Evolutionary conservation across 2,113 vertebrate species (phyloP).

Genomic region (Rynchops niger): DNA sequence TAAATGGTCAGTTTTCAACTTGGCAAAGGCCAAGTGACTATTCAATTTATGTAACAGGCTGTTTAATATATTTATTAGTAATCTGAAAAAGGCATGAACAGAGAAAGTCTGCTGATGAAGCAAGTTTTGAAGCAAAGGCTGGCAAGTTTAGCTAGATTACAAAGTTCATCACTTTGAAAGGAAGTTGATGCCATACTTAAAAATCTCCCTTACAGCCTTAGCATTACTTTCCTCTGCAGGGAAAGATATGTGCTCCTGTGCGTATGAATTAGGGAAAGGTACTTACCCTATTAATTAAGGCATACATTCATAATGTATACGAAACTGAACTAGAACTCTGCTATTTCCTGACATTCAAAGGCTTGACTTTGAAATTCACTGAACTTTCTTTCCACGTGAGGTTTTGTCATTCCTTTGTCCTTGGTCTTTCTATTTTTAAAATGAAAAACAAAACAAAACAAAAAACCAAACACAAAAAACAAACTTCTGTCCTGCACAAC

Average conservation of each 20-base stretch:
- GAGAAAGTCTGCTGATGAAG: slow-evolving; percentile 30
- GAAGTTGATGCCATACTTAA: neutral
- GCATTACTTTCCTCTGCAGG: neutral
- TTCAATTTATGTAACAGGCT: neutral
- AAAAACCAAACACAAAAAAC: neutral
- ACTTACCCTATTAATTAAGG: neutral
- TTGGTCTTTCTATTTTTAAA: neutral
- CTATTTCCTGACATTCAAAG: neutral
- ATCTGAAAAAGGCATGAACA: slow-evolving; percentile 3
- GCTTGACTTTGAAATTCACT: neutral
- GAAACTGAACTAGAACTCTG: neutral
- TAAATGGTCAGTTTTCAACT: slow-evolving; percentile 3
- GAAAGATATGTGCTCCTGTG: neutral
- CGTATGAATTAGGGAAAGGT: neutral
- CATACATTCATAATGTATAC: neutral
- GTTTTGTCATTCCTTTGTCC: neutral
- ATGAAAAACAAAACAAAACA: too few relatives aligned
- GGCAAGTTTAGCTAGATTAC: neutral
- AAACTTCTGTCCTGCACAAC: neutral
- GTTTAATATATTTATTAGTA: slow-evolving; percentile 29
- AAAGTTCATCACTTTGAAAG: slow-evolving; percentile 34
- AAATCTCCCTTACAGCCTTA: neutral
- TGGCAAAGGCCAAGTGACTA: slow-evolving; percentile 12
- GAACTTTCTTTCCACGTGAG: neutral
- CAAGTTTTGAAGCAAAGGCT: slow-evolving; percentile 3